These are phyloP conservation scores for Lineus longissimus DNA, from an alignment of 1,140 invertebrate genomes.

Conservation along the genomic window DNA sequence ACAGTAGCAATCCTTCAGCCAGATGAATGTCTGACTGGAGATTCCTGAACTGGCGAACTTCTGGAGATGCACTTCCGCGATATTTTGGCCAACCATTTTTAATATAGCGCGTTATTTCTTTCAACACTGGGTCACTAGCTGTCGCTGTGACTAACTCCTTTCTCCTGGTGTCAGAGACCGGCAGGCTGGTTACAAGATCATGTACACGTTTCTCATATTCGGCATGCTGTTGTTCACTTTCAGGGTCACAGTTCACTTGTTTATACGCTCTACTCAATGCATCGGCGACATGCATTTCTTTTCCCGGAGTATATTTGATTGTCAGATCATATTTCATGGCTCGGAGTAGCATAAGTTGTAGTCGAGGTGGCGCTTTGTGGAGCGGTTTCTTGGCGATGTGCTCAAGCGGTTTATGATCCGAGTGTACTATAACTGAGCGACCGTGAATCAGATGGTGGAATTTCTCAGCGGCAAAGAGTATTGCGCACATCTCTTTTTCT, in stretches of 20 bases:
- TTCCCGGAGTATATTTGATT: slow-evolving; percentile 44
- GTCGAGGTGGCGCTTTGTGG: slow-evolving; percentile 24
- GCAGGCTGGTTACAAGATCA: background rate
- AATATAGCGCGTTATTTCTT: no score
- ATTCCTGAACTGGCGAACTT: no score
- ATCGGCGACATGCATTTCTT: slow-evolving; percentile 52
- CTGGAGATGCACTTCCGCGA: no score
- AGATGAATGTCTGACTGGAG: no score
- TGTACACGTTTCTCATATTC: background rate
- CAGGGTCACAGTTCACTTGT: background rate
- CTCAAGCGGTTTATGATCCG: slow-evolving; percentile 46
- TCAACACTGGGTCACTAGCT: background rate
- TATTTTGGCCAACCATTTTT: no score
- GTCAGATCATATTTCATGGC: slow-evolving; percentile 51
- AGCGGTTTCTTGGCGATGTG: slow-evolving; percentile 45
- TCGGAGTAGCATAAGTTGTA: slow-evolving; percentile 48
- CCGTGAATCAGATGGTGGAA: slow-evolving; percentile 50
- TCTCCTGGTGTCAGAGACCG: background rate
- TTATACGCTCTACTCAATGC: slow-evolving; percentile 22
- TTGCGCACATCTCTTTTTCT: slow-evolving; percentile 54
- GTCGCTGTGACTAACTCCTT: background rate
- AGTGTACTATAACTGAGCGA: slow-evolving; percentile 29
- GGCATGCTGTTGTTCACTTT: background rate
- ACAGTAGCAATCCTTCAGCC: no score
- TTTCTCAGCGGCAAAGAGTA: slow-evolving; percentile 42